A percentile compares a stretch with the other conserved stretches of the same genome.
Evolutionary conservation across 2,113 vertebrate genomes (phyloP).

Genomic region (Megaceryle torquata): DNA sequence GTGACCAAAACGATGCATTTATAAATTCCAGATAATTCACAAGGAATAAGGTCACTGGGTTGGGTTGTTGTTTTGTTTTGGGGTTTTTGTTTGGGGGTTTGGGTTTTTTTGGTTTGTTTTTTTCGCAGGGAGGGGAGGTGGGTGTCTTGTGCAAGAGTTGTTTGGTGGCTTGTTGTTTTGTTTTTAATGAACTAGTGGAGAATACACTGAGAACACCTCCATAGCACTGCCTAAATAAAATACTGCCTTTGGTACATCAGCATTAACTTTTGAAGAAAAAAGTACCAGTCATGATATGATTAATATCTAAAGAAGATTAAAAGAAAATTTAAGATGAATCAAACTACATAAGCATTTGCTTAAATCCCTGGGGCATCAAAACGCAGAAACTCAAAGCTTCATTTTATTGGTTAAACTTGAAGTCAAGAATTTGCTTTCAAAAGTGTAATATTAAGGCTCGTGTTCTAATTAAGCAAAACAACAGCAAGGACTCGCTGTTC

Average conservation of each 20-base stretch:
- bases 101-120: not conserved
- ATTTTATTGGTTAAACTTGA: not conserved
- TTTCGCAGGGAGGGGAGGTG: rapidly evolving
- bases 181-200: not conserved
- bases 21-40: not conserved
- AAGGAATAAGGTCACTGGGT: not conserved
- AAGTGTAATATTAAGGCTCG: rapidly evolving
- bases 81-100: not conserved
- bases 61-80: not conserved
- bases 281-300: not conserved
- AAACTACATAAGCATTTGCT: not conserved
- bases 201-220: not conserved
- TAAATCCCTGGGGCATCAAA: not conserved
- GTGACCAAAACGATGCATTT: not conserved
- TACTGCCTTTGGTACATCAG: not conserved
- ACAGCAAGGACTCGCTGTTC: not conserved
- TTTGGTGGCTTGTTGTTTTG: not conserved
- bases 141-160: not conserved
- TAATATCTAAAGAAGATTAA: not conserved
- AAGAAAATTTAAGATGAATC: not conserved
- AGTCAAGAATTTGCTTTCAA: not conserved
- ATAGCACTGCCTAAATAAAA: not conserved
- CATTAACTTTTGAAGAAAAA: not conserved
- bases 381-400: not conserved
- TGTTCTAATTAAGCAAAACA: not conserved